Percentiles rank a stretch among this genome's conserved stretches.
phyloP scores from a whole-genome alignment of 2,113 vertebrate genomes.

The Melanerpes aurifrons region DNA sequence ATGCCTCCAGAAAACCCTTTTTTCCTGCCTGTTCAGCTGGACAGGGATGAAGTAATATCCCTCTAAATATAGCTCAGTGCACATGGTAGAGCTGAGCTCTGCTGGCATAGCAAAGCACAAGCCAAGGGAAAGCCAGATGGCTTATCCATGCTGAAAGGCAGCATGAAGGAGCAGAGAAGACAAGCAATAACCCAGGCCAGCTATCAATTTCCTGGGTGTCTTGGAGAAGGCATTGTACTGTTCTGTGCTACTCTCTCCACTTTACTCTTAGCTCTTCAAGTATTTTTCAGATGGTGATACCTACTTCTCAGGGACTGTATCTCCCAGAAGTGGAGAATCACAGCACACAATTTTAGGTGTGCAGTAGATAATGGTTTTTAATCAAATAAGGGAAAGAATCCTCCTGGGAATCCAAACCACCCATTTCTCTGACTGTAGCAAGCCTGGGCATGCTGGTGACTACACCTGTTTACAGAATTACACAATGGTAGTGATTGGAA shows the following conservation, averaged over 20 bases:
- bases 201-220: background rate
- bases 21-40: background rate
- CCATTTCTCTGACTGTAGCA: background rate
- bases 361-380: background rate
- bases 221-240: background rate
- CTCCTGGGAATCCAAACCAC: background rate
- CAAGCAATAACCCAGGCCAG: background rate
- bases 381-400: background rate
- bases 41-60: background rate
- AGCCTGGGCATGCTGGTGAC: background rate
- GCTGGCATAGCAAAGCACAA: constrained; percentile 11
- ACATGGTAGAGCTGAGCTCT: background rate
- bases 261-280: background rate
- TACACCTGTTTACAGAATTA: background rate
- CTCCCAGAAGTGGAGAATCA: background rate
- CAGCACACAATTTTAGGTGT: background rate
- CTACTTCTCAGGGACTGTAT: background rate
- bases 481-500: too few relatives aligned
- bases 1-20: background rate
- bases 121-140: constrained; percentile 46
- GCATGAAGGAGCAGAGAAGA: constrained; percentile 1
- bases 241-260: background rate
- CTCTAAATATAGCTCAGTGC: constrained; percentile 18
- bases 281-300: background rate
- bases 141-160: constrained; percentile 34